These are phyloP conservation scores for Octopus bimaculoides DNA, from an alignment of 1,140 invertebrate species.

Conservation along the genomic window DNA sequence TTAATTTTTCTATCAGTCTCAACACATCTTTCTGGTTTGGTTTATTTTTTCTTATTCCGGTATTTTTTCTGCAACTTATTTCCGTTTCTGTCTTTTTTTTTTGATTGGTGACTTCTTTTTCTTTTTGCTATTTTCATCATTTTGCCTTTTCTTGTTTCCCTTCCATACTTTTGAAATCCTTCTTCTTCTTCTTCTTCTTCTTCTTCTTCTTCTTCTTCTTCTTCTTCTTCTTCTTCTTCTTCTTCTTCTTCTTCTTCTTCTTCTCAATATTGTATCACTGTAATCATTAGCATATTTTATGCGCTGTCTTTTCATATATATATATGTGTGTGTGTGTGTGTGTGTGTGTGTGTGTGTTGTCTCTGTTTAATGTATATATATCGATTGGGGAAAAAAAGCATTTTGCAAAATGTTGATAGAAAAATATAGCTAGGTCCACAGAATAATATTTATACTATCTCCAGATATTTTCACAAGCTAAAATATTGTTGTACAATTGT, in stretches of 20 bases:
- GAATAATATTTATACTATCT: too few relatives aligned
- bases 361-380: too few relatives aligned
- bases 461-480: too few relatives aligned
- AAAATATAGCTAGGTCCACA: too few relatives aligned
- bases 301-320: too few relatives aligned
- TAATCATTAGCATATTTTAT: too few relatives aligned
- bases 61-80: not conserved
- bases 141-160: not conserved
- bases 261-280: not conserved
- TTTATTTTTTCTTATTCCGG: not conserved
- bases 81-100: not conserved
- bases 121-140: not conserved
- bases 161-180: not conserved
- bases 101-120: not conserved
- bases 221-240: not conserved
- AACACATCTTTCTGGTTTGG: not conserved
- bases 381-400: too few relatives aligned
- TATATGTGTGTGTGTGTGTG: too few relatives aligned
- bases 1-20: too few relatives aligned
- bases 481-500: too few relatives aligned
- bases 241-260: slow-evolving; percentile 2
- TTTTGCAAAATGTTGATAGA: too few relatives aligned
- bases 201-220: not conserved
- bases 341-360: too few relatives aligned
- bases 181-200: not conserved